These are phyloP conservation scores for Lacerta viridis DNA, from an alignment of 2,797 vertebrate species.

Conservation along the genomic window DNA sequence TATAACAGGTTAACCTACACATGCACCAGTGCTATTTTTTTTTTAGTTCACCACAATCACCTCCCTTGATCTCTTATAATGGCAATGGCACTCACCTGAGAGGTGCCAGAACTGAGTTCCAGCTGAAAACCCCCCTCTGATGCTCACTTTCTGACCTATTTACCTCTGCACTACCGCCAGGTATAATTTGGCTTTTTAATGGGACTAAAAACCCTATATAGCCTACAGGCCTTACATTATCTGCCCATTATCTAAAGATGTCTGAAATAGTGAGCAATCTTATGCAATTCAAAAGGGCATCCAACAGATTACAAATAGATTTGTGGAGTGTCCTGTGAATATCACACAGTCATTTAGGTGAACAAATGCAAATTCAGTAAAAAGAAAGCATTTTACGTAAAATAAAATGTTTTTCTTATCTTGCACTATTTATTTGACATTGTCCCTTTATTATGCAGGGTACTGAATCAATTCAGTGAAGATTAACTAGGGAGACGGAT, in stretches of 20 bases:
- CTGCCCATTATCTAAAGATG: neutral
- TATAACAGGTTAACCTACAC: no score
- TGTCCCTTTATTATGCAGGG: constrained; percentile 15
- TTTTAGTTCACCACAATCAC: no score
- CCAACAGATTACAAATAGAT: neutral
- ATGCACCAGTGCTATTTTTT: no score
- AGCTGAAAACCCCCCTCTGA: no score
- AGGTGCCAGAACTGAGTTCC: no score
- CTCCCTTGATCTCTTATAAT: no score
- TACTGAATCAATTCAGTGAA: constrained; percentile 29
- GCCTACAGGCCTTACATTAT: neutral
- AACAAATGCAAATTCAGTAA: constrained; percentile 22
- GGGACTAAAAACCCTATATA: neutral
- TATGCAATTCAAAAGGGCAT: neutral
- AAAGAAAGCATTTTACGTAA: constrained; percentile 7
- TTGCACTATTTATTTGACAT: neutral
- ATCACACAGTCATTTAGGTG: neutral
- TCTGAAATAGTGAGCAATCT: neutral
- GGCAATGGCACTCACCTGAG: no score
- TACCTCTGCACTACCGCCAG: neutral
- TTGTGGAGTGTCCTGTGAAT: neutral
- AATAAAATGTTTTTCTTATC: constrained; percentile 15
- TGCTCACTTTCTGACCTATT: neutral
- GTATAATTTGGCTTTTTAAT: neutral
- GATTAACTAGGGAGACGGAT: constrained; percentile 30